Percentiles rank a stretch among this genome's conserved stretches.
These are phyloP conservation scores for Mizuhopecten yessoensis DNA, from an alignment of 1,140 invertebrate genomes.

Conservation along the genomic window DNA sequence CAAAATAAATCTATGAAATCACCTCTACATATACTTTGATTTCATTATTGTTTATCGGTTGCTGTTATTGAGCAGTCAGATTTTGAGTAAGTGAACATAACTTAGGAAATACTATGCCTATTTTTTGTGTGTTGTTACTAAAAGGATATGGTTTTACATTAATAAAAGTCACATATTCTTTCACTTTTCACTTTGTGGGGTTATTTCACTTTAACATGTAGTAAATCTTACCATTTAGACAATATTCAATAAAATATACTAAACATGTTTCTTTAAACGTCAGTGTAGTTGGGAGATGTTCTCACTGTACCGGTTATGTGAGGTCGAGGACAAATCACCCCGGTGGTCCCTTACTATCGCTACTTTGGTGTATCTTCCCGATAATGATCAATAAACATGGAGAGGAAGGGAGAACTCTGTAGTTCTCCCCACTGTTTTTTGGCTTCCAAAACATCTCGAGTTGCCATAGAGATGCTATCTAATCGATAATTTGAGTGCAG, in stretches of 20 bases:
- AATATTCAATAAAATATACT: background rate
- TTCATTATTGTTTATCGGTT: too few species aligned
- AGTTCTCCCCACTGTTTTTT: background rate
- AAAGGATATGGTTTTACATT: too few species aligned
- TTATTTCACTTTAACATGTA: too few species aligned
- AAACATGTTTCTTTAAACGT: conserved; percentile 1
- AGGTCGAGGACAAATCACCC: background rate
- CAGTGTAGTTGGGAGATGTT: background rate
- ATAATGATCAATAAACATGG: conserved; percentile 12
- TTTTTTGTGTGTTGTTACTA: too few species aligned
- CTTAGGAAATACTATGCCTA: too few species aligned
- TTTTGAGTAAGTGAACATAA: too few species aligned
- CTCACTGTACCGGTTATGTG: background rate
- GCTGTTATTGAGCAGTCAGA: too few species aligned
- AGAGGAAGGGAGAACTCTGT: background rate
- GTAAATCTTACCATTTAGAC: too few species aligned
- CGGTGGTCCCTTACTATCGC: background rate
- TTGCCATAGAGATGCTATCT: background rate
- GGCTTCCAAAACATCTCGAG: background rate
- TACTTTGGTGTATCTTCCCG: background rate
- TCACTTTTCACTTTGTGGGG: too few species aligned
- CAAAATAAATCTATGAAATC: too few species aligned
- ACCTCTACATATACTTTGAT: too few species aligned
- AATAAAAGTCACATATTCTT: too few species aligned
- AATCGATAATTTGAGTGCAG: conserved; percentile 26